phyloP scores from a whole-genome alignment of 2,113 vertebrate genomes.

The Xiphophorus hellerii region DNA sequence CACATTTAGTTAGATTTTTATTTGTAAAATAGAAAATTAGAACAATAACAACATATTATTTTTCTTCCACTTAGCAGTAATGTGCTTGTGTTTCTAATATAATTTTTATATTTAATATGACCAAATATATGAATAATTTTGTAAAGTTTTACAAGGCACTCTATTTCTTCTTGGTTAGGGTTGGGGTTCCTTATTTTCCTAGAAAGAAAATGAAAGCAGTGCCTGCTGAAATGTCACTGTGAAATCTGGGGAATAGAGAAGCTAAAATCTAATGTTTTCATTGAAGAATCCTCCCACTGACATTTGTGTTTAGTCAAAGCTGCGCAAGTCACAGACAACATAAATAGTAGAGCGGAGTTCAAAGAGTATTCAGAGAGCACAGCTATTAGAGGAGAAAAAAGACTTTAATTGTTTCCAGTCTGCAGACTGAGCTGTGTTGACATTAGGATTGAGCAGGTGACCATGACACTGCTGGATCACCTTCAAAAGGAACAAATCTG shows the following conservation, averaged over 20 bases:
- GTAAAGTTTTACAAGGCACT: too few relatives aligned
- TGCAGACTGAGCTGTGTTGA: conserved; percentile 46
- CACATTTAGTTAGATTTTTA: too few relatives aligned
- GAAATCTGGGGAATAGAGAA: neutral
- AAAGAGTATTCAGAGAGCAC: conserved; percentile 42
- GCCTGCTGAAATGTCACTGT: neutral
- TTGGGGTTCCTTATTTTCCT: neutral
- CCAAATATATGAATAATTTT: too few relatives aligned
- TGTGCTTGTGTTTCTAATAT: too few relatives aligned
- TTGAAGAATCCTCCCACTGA: conserved; percentile 27
- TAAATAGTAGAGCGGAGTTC: conserved; percentile 43
- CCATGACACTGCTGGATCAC: conserved; percentile 37
- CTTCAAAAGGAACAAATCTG: conserved; percentile 41
- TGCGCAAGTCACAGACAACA: conserved; percentile 56
- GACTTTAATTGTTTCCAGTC: conserved; percentile 50
- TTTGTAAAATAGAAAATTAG: too few relatives aligned
- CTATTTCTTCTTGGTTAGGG: too few relatives aligned
- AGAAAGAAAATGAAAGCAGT: neutral
- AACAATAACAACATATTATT: too few relatives aligned
- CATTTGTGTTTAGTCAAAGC: conserved; percentile 40
- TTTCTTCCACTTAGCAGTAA: too few relatives aligned
- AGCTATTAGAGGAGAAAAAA: conserved; percentile 32
- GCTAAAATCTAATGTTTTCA: conserved; percentile 29
- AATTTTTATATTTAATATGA: too few relatives aligned
- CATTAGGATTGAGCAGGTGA: conserved; percentile 38